A percentile compares a stretch with the other conserved stretches of the same genome.
phyloP scores from a whole-genome alignment of 92 coral and sea anemone genomes.

The Porites lobata region DNA sequence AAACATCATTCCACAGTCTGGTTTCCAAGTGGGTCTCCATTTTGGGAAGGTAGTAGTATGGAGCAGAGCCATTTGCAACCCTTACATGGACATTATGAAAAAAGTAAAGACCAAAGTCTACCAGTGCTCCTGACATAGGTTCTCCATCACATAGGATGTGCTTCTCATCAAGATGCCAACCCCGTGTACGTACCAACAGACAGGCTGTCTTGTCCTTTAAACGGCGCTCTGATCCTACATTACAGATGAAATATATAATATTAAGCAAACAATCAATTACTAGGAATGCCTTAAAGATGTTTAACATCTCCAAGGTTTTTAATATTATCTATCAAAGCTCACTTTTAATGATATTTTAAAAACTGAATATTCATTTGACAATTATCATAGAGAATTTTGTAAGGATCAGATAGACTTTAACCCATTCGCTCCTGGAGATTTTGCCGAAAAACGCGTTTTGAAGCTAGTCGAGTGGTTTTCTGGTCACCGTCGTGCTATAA shows the following conservation, averaged over 20 bases:
- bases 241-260: neutral
- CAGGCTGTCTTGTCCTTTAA: slow-evolving; percentile 93
- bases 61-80: slow-evolving; percentile 87
- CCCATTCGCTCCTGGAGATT: no score
- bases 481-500: no score
- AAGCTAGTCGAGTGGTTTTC: no score
- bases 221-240: slow-evolving; percentile 86
- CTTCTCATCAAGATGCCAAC: slow-evolving; percentile 97
- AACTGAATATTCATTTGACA: no score
- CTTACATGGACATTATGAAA: slow-evolving; percentile 91
- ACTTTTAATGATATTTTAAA: no score
- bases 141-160: slow-evolving; percentile 96
- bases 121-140: slow-evolving; percentile 94
- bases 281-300: no score
- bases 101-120: slow-evolving; percentile 99
- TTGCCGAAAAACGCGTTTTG: no score
- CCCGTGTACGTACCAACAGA: slow-evolving; percentile 91
- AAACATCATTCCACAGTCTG: slow-evolving; percentile 98
- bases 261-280: no score
- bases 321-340: no score
- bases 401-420: no score
- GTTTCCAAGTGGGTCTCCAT: slow-evolving; percentile 97
- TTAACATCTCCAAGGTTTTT: no score
- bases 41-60: slow-evolving; percentile 97
- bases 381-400: no score